A percentile compares a stretch with the other conserved stretches of the same genome.
Conservation (phyloP, 2,113 vertebrate species). For the pig (Sus scrofa) region T2T-Sscrofa CM000813.6:34787001-34787500, state of each 20-base stretch:
- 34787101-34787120: slow-evolving; percentile 68
- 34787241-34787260: background rate
- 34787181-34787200: slow-evolving; percentile 62
- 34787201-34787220: slow-evolving; percentile 64
- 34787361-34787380: too few relatives aligned
- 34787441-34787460: too few relatives aligned
- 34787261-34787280: background rate
- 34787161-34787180: slow-evolving; percentile 68
- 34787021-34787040: slow-evolving; percentile 45
- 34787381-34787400: too few relatives aligned
- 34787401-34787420: too few relatives aligned
- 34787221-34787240: slow-evolving; percentile 21
- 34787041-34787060: slow-evolving; percentile 73
- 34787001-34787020: background rate
- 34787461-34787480: too few relatives aligned
- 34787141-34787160: slow-evolving; percentile 45
- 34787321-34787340: background rate
- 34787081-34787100: slow-evolving; percentile 70
- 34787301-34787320: background rate
- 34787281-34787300: background rate
- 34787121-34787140: slow-evolving; percentile 65
- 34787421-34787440: too few relatives aligned
- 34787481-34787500: background rate
- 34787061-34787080: slow-evolving; percentile 71
- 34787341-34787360: too few relatives aligned